A percentile compares a stretch with the other conserved stretches of the same genome.
These are phyloP conservation scores for Arenaria interpres DNA, from an alignment of 2,113 vertebrate genomes.

Conservation along the genomic window DNA sequence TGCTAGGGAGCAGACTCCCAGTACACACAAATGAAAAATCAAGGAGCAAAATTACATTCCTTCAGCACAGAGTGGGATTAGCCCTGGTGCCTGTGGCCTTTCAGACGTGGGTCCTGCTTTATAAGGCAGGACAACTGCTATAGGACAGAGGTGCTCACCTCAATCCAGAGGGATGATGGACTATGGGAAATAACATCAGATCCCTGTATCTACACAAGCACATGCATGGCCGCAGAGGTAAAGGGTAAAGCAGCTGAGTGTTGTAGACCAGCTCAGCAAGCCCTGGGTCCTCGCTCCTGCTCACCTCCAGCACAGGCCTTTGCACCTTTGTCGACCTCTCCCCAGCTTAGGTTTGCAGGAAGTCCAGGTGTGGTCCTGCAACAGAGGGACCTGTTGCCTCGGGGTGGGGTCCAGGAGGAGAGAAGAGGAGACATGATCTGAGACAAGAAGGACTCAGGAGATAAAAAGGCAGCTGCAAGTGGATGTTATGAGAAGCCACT, in stretches of 20 bases:
- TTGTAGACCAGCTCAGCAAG: not conserved
- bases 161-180: not conserved
- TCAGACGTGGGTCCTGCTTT: not conserved
- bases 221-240: not conserved
- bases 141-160: accelerated
- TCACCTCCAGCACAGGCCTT: not conserved
- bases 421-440: not conserved
- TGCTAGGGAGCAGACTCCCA: not conserved
- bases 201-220: not conserved
- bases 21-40: not conserved
- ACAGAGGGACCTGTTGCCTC: accelerated
- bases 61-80: not conserved
- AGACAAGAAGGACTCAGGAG: not conserved
- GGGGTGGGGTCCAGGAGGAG: not conserved
- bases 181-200: not conserved
- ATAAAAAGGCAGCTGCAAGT: not conserved
- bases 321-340: not conserved
- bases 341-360: not conserved
- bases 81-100: not conserved
- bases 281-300: not conserved
- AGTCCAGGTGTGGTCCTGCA: accelerated
- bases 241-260: not conserved
- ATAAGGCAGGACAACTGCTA: not conserved
- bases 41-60: not conserved
- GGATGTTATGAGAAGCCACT: not conserved